These are phyloP conservation scores for Melanotaenia pygmaea DNA, from an alignment of 2,797 vertebrate species.

Conservation along the genomic window DNA sequence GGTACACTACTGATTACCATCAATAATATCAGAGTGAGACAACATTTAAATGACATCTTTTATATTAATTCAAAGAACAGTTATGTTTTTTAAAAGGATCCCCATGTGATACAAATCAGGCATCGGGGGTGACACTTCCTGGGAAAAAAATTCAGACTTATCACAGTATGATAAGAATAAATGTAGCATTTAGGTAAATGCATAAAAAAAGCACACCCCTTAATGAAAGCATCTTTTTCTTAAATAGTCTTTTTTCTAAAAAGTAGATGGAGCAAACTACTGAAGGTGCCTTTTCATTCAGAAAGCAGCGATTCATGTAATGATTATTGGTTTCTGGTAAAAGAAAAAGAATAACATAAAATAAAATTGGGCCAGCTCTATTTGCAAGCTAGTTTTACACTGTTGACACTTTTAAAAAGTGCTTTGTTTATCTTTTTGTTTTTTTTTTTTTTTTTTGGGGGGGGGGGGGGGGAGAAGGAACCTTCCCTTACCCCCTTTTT, in stretches of 20 bases:
- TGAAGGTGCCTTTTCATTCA: conserved; percentile 76
- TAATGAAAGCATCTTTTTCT: conserved; percentile 34
- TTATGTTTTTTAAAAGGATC: conserved; percentile 32
- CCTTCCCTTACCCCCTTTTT: too few species aligned
- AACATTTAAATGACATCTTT: neutral
- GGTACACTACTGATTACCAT: conserved; percentile 24
- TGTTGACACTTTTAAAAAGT: conserved; percentile 64
- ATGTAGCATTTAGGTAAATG: conserved; percentile 1
- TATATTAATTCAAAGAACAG: neutral
- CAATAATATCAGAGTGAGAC: neutral
- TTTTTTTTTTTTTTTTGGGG: neutral
- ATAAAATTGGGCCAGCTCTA: conserved; percentile 35
- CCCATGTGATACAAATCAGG: conserved; percentile 18
- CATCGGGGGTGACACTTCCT: neutral
- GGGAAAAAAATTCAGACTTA: conserved; percentile 18
- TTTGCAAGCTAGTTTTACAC: conserved; percentile 60
- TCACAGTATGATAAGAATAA: conserved; percentile 21
- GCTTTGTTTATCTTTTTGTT: conserved; percentile 32
- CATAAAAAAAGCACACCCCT: conserved; percentile 3
- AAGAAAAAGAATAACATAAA: neutral
- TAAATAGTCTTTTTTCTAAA: conserved; percentile 42
- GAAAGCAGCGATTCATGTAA: conserved; percentile 39
- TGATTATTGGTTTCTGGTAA: conserved; percentile 28
- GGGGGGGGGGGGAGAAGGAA: too few species aligned
- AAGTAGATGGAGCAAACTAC: conserved; percentile 57